Percentiles rank a stretch among this genome's conserved stretches.
Conservation (phyloP, 2,797 vertebrate genomes). For the Picus viridis region DNA sequence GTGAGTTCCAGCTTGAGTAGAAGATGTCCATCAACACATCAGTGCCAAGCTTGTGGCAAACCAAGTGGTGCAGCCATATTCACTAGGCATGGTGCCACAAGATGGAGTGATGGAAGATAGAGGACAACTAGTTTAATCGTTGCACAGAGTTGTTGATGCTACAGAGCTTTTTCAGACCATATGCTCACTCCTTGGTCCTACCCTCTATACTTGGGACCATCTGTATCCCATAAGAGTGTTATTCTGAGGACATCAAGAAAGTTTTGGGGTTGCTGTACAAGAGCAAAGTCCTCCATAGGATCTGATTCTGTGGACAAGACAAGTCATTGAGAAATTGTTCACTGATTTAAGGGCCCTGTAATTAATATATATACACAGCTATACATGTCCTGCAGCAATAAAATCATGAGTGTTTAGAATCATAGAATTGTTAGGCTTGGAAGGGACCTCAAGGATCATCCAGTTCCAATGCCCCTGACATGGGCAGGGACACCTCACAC, state of each 20-base stretch:
- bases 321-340: neutral
- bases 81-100: neutral
- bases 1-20: neutral
- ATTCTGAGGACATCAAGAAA: neutral
- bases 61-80: rapidly evolving
- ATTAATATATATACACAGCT: neutral
- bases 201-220: neutral
- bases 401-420: neutral
- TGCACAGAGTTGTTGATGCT: rapidly evolving
- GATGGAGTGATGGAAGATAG: rapidly evolving
- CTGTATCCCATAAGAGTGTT: rapidly evolving
- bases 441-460: no score
- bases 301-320: neutral
- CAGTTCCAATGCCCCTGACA: no score
- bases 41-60: rapidly evolving
- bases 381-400: neutral
- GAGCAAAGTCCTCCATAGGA: neutral
- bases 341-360: neutral
- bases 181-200: neutral
- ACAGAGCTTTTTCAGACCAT: neutral
- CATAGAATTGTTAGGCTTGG: no score
- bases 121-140: neutral
- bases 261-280: neutral
- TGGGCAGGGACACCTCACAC: no score
- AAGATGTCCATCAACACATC: neutral